Evolutionary conservation across 92 coral and sea anemone species (phyloP).

Genomic region (Parazoanthus darwini): DNA sequence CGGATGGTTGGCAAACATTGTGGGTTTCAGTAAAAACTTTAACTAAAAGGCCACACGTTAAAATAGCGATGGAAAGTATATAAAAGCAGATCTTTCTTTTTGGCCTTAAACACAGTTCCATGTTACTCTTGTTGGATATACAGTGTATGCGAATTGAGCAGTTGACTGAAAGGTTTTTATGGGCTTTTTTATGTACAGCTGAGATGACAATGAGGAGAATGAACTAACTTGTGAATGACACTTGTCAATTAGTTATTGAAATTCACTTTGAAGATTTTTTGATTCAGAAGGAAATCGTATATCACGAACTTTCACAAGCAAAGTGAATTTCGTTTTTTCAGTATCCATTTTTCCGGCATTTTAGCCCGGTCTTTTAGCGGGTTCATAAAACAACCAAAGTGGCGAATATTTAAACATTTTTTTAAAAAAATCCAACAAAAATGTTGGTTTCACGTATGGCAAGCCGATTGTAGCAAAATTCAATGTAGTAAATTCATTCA

Average conservation of each 20-base stretch:
- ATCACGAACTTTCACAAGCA: not conserved
- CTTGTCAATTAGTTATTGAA: conserved; percentile 10
- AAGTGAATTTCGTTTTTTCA: too few relatives aligned
- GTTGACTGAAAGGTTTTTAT: not conserved
- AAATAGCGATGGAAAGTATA: not conserved
- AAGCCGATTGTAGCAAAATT: too few relatives aligned
- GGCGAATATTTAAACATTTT: too few relatives aligned
- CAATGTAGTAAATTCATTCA: too few relatives aligned
- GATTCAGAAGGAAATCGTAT: not conserved
- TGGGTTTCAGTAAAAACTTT: not conserved
- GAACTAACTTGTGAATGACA: not conserved
- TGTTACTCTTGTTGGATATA: not conserved
- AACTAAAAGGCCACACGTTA: not conserved
- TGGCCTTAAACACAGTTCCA: not conserved
- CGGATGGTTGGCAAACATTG: conserved; percentile 39
- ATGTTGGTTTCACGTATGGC: too few relatives aligned
- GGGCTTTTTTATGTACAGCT: conserved; percentile 8
- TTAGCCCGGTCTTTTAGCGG: too few relatives aligned
- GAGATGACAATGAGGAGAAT: not conserved
- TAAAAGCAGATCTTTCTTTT: not conserved
- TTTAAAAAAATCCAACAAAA: too few relatives aligned
- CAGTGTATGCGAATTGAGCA: conserved; percentile 1
- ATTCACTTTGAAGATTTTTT: not conserved
- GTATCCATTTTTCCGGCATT: too few relatives aligned
- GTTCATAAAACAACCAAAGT: too few relatives aligned